Evolutionary conservation across 2,888 invertebrate species (phyloP), one percentile per base, ranked within the genome.

Genomic region (Chrysodeixis includens): DNA sequence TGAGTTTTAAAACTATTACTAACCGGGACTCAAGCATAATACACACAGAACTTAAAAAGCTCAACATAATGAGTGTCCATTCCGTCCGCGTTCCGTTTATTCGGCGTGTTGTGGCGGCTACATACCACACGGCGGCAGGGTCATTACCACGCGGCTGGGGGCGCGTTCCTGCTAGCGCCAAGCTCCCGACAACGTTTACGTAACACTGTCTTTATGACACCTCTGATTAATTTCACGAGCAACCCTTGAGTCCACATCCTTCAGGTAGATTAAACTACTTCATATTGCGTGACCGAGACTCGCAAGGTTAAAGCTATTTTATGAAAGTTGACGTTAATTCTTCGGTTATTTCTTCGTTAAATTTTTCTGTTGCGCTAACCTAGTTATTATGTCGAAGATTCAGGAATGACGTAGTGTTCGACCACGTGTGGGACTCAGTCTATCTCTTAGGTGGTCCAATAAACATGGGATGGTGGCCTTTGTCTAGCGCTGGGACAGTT

Each of bases 61-160:
- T 46, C 18, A 54, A 52, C 35, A 62, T 66, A 49, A 56, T 10
- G 32, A 30, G 51, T 58, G 49, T 30, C 52, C 14, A 14, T 40
- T 40, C 40, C 6, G 40, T 40, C 40, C 26, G 26, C 26, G 26
- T 26, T 26, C 26, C 40, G 56, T 77, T 67, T 58, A 55, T 77
- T 77, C 59, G 18, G 30, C 51, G 56, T 40, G 57, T 62, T 58
- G 66, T 65, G 64, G 59, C 79, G 62, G 81, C 72, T 85, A 85
- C 87, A 78, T 87, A 87, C 87, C 85, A 71, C 77, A 82, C 62
- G 61, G 78, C 49, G 64, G 82, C 83, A 85, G 86, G 89, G 87
- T 88, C 89, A 89, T 90, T 90, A 90, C 88, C 88, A 85, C 88
- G 81, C 85, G 83, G 76, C 81, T 82, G 84, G 85, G 87, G 85